Evolutionary conservation across 2,113 vertebrate genomes (phyloP).

Genomic region (Oncorhynchus masou): DNA sequence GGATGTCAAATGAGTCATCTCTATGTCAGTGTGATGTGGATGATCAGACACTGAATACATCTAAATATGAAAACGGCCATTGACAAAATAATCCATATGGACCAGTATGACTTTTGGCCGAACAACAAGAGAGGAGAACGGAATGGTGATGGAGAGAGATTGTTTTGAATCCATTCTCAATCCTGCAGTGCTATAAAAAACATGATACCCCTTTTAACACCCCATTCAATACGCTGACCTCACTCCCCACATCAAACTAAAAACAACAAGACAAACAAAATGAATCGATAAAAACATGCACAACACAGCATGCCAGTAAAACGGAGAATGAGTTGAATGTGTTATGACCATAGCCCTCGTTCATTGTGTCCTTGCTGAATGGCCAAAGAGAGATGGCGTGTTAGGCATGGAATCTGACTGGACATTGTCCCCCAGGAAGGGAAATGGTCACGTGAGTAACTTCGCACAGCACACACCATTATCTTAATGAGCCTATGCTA

Average conservation of each 20-base stretch:
- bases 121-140: background rate
- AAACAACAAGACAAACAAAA: background rate
- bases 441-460: background rate
- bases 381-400: slow-evolving; percentile 55
- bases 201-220: background rate
- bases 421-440: slow-evolving; percentile 39
- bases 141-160: background rate
- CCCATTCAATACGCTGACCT: slow-evolving; percentile 3
- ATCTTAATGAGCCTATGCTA: background rate
- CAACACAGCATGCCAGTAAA: background rate
- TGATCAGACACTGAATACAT: background rate
- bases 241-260: background rate
- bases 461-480: background rate
- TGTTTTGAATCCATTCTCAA: background rate
- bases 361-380: slow-evolving; percentile 31
- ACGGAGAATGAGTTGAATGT: too few species aligned
- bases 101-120: background rate
- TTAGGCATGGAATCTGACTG: slow-evolving; percentile 39
- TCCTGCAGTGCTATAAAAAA: background rate
- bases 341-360: background rate
- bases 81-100: background rate
- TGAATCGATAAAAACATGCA: background rate
- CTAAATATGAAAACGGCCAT: background rate
- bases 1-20: slow-evolving; percentile 3
- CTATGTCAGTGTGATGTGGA: background rate